Percentiles rank a stretch among this genome's conserved stretches.
Evolutionary conservation across 2,888 invertebrate species (phyloP).

Genomic region (Malachius bipustulatus): DNA sequence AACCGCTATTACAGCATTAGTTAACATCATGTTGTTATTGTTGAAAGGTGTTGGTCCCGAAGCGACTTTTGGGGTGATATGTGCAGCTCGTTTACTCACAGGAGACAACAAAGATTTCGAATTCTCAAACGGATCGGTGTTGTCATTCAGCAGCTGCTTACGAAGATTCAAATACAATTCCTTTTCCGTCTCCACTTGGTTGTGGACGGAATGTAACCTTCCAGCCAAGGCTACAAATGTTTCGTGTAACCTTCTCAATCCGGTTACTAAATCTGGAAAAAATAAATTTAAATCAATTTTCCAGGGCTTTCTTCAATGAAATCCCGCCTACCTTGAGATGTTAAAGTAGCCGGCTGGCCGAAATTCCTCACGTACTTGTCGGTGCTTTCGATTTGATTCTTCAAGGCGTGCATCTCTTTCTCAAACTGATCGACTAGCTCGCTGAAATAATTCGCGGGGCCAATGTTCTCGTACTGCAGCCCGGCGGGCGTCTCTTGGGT

Average conservation of each 20-base stretch:
- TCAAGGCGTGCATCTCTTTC: conserved; percentile 52
- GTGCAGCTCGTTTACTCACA: conserved; percentile 25
- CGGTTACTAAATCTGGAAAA: conserved; percentile 58
- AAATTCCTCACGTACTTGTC: conserved; percentile 59
- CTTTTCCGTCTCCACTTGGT: conserved; percentile 67
- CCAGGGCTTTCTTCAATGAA: too few relatives aligned
- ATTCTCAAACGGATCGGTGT: conserved; percentile 61
- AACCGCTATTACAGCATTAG: conserved; percentile 32
- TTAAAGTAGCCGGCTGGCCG: conserved; percentile 49
- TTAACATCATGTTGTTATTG: conserved; percentile 24
- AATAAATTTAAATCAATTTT: conserved; percentile 10
- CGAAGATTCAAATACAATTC: conserved; percentile 73
- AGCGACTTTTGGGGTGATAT: conserved; percentile 38
- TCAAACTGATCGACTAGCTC: conserved; percentile 59
- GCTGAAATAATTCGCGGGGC: conserved; percentile 59
- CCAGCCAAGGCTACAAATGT: conserved; percentile 82
- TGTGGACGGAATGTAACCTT: conserved; percentile 69
- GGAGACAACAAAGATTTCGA: conserved; percentile 11
- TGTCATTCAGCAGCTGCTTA: conserved; percentile 65
- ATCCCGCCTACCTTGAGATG: conserved; percentile 47
- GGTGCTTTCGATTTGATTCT: conserved; percentile 59
- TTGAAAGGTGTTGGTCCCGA: conserved; percentile 54
- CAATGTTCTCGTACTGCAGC: conserved; percentile 62
- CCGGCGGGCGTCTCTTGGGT: conserved; percentile 66
- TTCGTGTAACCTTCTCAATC: conserved; percentile 73